phyloP scores from a whole-genome alignment of 2,797 vertebrate genomes.

The Phrynocephalus forsythii region DNA sequence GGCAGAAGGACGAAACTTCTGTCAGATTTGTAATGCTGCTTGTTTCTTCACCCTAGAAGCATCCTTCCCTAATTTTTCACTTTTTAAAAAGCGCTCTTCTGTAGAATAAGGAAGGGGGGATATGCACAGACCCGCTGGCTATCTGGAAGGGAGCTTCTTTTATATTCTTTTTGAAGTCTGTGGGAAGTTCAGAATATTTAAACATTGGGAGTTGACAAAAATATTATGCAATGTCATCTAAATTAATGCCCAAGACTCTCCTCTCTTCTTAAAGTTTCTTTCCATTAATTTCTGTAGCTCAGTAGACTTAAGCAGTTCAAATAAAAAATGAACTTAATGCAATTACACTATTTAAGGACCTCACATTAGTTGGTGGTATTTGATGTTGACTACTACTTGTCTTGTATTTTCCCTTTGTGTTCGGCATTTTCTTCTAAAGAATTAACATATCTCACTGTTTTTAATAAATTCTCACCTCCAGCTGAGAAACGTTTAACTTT shows the following conservation, averaged over 20 bases:
- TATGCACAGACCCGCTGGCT: not conserved
- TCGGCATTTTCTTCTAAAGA: slow-evolving; percentile 7
- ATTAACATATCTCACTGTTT: slow-evolving; percentile 38
- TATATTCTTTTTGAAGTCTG: slow-evolving; percentile 30
- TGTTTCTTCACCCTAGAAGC: not conserved
- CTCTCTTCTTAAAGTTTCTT: slow-evolving; percentile 18
- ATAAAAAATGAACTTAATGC: slow-evolving; percentile 28
- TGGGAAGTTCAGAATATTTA: slow-evolving; percentile 22
- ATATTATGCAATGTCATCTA: not conserved
- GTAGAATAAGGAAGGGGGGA: not conserved
- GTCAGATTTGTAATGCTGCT: not conserved
- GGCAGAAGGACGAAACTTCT: not conserved
- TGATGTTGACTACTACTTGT: slow-evolving; percentile 33
- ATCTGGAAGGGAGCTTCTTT: not conserved
- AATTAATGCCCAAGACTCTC: slow-evolving; percentile 16
- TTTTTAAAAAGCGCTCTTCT: not conserved
- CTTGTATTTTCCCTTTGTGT: slow-evolving; percentile 37
- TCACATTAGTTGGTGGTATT: slow-evolving; percentile 26
- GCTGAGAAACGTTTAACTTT: slow-evolving; percentile 32
- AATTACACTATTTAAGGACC: not conserved
- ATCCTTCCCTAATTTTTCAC: not conserved
- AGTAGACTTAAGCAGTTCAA: slow-evolving; percentile 25
- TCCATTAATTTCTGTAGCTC: slow-evolving; percentile 27
- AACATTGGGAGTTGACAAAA: slow-evolving; percentile 20
- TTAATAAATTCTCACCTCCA: slow-evolving; percentile 8